Base-by-base conservation (phyloP, 2,888 invertebrate species). In the Melieria picta region DNA sequence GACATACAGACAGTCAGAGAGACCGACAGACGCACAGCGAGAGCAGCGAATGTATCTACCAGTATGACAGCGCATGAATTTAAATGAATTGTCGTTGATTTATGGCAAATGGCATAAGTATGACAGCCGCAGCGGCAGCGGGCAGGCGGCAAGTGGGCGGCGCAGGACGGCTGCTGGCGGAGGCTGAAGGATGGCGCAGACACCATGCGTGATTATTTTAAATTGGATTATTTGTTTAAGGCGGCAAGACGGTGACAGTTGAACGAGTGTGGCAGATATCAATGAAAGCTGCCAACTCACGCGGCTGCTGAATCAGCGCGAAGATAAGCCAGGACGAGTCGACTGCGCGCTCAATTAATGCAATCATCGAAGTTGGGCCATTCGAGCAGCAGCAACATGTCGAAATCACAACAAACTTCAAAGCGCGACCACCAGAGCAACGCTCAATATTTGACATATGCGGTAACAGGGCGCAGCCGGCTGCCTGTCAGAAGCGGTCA, bases 1-100 rank as follows among this genome's bases (percentile, higher is more conserved):
- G 30, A 3, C 30, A n/a, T n/a, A n/a, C n/a, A 30, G 30, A 30
- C 30, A 30, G 30, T 2, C 56, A 56, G 56, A 43, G 30, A 61
- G 65, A 16, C 30, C 30, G 30, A 30, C 30, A 30, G 11, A 50
- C 9, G 11, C 11, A 50, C 50, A 50, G 50, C 11, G 9, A 50
- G 50, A 50, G 50, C 10, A 50, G 57, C 30, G 57, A 46, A 43
- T 43, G 30, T 65, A 80, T 77, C 79, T 81, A 80, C 79, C 80
- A 79, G 78, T 79, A 73, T 79, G 83, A 82, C 80, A 81, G 80
- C 80, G 77, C 83, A 83, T 83, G 83, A 81, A 83, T 83, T 78
- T 82, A 79, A 83, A 79, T 78, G 81, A 81, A 80, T 77, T 77
- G 78, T 77, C 71, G 72, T 75, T 80, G 83, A 83, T 82, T 82